These are phyloP conservation scores for Phylloscopus trochilus DNA, from an alignment of 2,113 vertebrate species.

Conservation along the genomic window DNA sequence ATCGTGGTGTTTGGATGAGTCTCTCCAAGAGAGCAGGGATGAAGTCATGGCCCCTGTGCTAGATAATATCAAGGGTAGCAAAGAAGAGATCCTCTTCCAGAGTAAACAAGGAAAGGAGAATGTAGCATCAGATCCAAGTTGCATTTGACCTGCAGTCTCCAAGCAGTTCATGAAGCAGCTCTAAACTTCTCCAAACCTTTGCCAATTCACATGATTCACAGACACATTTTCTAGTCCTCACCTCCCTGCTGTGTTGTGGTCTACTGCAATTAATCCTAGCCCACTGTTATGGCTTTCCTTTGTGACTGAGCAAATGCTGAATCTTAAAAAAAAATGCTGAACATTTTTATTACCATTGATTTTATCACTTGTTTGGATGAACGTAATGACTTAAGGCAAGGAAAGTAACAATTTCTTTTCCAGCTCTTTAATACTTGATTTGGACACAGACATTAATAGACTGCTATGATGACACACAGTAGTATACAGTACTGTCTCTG, in stretches of 20 bases:
- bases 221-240: not conserved
- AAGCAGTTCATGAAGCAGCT: not conserved
- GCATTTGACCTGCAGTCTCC: not conserved
- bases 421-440: not conserved
- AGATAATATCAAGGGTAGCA: not conserved
- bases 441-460: not conserved
- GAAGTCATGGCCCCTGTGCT: not conserved
- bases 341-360: not conserved
- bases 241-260: not conserved
- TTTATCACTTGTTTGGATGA: constrained; percentile 20
- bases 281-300: not conserved
- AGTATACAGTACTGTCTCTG: not conserved
- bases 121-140: not conserved
- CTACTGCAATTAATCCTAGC: not conserved
- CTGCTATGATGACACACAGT: not conserved
- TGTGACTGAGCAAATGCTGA: not conserved
- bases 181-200: not conserved
- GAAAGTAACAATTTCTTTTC: not conserved
- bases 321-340: not conserved
- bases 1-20: not conserved
- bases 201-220: not conserved
- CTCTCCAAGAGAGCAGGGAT: not conserved
- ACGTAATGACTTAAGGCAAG: not conserved
- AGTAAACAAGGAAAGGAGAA: not conserved
- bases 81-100: not conserved